Base-by-base conservation (phyloP, 2,797 vertebrate species). In the Cetoscarus ocellatus region DNA sequence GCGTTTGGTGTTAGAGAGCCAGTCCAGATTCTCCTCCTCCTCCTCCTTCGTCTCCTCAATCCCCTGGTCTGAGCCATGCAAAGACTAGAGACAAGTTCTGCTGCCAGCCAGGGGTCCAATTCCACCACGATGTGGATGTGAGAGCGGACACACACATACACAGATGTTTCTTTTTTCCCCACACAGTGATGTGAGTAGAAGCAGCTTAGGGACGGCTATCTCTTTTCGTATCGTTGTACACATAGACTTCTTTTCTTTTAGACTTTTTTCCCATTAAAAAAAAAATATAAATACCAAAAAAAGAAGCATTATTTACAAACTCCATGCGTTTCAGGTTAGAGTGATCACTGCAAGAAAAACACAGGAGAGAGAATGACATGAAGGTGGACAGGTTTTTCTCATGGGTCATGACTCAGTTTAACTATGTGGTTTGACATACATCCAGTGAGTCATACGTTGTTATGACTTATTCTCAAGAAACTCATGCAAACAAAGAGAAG, bases 301-400 rank as follows among this genome's bases (percentile, higher is more conserved):
- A 95, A 93, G 93, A 94, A 96, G 93, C 94, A 87, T 95, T 98
- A 98, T 98, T 95, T 98, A 97, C 95, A 98, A 95, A 97, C 95
- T 97, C 97, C 97, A 99, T 98, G 98, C 97, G 95, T 79, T 91
- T 93, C 93, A 84, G 92, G 95, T 99, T 98, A 99, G 96, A 96
- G 87, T 92, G 95, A 95, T 99, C 97, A 99, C 98, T 99, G 98
- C 95, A 98, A 96, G 83, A 87, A 78, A 93, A 84, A 91, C 82
- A 91, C 75, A 91, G 87, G 87, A 94, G 93, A 95, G 86, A 96
- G 52, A 82, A 70, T 10, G 80, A 82, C 40, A 47, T 79, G 60
- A 75, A 75, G 74, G 54, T 74, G 75, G 70, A 67, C 40, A 43
- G 27, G 67, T 73, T 68, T 39, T 59, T 71, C 49, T 51, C 13